These are phyloP conservation scores for Drosophila asahinai DNA, from an alignment of 1,140 invertebrate species.

Conservation along the genomic window DNA sequence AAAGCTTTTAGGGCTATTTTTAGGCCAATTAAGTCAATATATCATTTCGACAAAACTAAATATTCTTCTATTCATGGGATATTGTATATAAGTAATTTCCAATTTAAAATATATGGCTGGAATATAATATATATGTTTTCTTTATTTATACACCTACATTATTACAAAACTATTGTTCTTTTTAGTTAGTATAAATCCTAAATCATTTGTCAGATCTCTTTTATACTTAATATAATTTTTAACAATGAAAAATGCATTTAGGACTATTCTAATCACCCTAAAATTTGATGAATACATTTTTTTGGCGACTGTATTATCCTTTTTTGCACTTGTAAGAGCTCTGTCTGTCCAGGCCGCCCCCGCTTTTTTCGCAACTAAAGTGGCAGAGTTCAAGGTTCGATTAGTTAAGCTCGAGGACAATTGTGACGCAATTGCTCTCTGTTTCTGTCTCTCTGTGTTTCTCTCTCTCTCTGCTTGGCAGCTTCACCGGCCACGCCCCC, in stretches of 20 bases:
- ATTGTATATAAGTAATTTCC: neutral
- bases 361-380: constrained; percentile 4
- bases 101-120: neutral
- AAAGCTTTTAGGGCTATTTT: neutral
- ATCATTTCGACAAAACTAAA: neutral
- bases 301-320: constrained; percentile 42
- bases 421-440: constrained; percentile 57
- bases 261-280: neutral
- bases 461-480: constrained; percentile 7
- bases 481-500: constrained; percentile 31
- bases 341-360: constrained; percentile 22
- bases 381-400: constrained; percentile 56
- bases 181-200: neutral
- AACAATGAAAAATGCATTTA: no score
- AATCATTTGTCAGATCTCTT: neutral
- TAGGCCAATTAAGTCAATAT: neutral
- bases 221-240: neutral
- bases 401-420: constrained; percentile 52
- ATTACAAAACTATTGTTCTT: neutral
- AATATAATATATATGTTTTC: neutral
- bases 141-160: neutral
- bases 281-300: neutral
- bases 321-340: constrained; percentile 45
- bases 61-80: no score
- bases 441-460: constrained; percentile 4